Conservation (phyloP, 2,888 invertebrate species). For the Drosophila melanosoma region DNA sequence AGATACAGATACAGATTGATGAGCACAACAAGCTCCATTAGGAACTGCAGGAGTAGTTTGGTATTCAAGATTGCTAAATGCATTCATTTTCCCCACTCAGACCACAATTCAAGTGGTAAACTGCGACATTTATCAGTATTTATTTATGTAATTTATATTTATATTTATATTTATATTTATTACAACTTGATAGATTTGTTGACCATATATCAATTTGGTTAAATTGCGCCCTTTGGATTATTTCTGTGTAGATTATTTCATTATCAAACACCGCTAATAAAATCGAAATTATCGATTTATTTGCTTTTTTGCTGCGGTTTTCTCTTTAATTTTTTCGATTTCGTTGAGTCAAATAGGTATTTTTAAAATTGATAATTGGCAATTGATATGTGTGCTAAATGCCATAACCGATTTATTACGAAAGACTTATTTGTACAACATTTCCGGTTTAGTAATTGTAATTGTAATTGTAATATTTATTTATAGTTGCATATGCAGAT, state of each 20-base stretch:
- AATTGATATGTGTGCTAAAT: not conserved
- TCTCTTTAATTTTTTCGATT: not conserved
- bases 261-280: not conserved
- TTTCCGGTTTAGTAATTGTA: too few relatives aligned
- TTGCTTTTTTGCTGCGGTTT: not conserved
- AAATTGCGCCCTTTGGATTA: not conserved
- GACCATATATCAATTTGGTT: not conserved
- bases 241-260: not conserved
- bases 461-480: not conserved
- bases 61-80: constrained; percentile 8
- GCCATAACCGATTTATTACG: not conserved
- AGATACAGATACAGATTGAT: constrained; percentile 1
- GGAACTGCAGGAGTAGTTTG: not conserved
- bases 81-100: constrained; percentile 19
- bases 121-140: not conserved
- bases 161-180: not conserved
- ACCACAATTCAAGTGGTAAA: not conserved
- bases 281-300: not conserved
- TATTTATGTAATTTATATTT: not conserved
- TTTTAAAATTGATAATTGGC: not conserved
- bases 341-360: not conserved
- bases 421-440: not conserved
- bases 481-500: not conserved
- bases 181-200: not conserved
- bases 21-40: constrained; percentile 22